A percentile compares a stretch with the other conserved stretches of the same genome.
Conservation (phyloP, 2,113 vertebrate genomes). For the Siphamia tubifer region DNA sequence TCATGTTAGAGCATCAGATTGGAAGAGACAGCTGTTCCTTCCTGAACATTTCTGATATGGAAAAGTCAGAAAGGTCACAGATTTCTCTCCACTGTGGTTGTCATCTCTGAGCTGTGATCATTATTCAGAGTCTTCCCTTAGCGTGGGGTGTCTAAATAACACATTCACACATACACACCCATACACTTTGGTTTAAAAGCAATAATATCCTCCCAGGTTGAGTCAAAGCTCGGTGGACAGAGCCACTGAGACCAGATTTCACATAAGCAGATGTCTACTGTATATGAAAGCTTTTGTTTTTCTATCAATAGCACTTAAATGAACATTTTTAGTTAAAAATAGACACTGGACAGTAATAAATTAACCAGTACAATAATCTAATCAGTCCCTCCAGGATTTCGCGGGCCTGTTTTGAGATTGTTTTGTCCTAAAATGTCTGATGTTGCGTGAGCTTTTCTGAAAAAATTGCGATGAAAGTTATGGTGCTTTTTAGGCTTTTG, state of each 20-base stretch:
- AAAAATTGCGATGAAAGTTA: too few species aligned
- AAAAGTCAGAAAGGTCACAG: constrained; percentile 43
- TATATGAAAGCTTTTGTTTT: background rate
- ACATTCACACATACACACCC: background rate
- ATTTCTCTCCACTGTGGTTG: constrained; percentile 6
- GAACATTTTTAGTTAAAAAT: background rate
- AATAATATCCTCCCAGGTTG: background rate
- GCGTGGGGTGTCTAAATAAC: too few species aligned
- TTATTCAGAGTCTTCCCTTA: constrained; percentile 38
- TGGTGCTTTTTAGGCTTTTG: too few species aligned
- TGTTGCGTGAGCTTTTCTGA: too few species aligned
- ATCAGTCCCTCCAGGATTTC: too few species aligned
- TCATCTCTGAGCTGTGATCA: constrained; percentile 33
- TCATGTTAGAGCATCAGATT: constrained; percentile 29
- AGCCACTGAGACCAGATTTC: background rate
- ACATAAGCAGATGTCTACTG: constrained; percentile 19
- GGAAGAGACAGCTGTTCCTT: constrained; percentile 53
- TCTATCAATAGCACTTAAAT: background rate
- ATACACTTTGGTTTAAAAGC: background rate
- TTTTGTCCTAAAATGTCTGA: too few species aligned
- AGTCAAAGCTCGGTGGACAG: background rate
- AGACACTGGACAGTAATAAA: background rate
- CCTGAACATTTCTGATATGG: constrained; percentile 19
- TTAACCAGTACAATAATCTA: too few species aligned
- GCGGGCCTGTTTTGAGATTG: too few species aligned